These are phyloP conservation scores for Nomada goodeniana DNA, from an alignment of 2,888 invertebrate species.

Conservation along the genomic window DNA sequence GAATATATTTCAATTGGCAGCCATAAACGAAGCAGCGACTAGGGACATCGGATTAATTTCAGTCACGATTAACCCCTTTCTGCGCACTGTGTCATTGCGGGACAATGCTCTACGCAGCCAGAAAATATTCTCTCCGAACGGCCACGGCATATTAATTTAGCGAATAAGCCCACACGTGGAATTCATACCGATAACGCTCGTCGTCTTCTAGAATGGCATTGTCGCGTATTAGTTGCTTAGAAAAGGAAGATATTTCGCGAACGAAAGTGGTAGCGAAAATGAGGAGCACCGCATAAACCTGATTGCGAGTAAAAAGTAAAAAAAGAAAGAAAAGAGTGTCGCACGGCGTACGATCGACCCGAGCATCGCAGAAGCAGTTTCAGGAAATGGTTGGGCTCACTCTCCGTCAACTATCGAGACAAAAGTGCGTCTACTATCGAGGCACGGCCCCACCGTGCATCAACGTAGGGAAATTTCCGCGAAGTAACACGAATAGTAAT, in stretches of 20 bases:
- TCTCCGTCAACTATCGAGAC: no score
- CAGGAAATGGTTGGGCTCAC: no score
- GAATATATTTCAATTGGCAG: conserved; percentile 8
- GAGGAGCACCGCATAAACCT: no score
- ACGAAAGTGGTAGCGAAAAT: neutral
- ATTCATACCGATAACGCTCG: conserved; percentile 60
- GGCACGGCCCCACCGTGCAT: no score
- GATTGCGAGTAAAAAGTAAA: no score
- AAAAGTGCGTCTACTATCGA: no score
- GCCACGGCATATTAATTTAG: conserved; percentile 72
- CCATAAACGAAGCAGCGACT: conserved; percentile 9
- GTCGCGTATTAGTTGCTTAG: conserved; percentile 2
- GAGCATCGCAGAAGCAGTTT: no score
- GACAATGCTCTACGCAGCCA: conserved; percentile 61
- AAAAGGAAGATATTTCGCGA: neutral
- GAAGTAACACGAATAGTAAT: neutral
- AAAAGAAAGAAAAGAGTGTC: no score
- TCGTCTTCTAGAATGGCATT: conserved; percentile 16
- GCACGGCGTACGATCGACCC: no score
- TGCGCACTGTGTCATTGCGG: conserved; percentile 74
- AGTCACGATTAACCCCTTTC: conserved; percentile 79
- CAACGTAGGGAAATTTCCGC: neutral
- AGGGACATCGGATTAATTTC: conserved; percentile 71
- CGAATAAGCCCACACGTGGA: conserved; percentile 58
- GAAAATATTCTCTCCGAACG: conserved; percentile 77